Evolutionary conservation across 2,113 vertebrate species (phyloP).

Genomic region (Haemorhous mexicanus): DNA sequence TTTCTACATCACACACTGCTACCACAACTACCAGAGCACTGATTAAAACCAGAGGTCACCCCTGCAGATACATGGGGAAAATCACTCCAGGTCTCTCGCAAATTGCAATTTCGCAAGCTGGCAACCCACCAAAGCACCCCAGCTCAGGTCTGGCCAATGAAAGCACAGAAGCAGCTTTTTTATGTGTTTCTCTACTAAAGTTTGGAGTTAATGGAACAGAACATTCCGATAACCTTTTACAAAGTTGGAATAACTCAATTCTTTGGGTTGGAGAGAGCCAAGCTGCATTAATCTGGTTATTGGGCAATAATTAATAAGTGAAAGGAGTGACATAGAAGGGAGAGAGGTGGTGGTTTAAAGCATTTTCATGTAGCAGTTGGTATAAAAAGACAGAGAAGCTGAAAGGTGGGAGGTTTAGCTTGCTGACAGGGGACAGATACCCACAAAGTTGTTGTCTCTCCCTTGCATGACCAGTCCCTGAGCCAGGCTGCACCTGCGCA

Average conservation of each 20-base stretch:
- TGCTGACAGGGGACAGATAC: background rate
- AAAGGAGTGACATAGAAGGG: background rate
- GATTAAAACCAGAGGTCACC: background rate
- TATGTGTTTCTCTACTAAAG: background rate
- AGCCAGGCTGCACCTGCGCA: background rate
- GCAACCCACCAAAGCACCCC: background rate
- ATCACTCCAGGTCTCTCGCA: background rate
- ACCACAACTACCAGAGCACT: background rate
- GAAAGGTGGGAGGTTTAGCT: background rate
- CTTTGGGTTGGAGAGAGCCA: background rate
- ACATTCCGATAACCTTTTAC: background rate
- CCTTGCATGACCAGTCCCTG: background rate
- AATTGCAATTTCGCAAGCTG: background rate
- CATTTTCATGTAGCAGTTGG: background rate
- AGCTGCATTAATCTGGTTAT: background rate
- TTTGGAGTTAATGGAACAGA: background rate
- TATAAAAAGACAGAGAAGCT: background rate
- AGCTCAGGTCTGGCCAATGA: background rate
- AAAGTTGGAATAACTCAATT: background rate
- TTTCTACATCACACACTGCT: background rate
- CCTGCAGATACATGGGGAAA: background rate
- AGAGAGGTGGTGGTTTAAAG: background rate
- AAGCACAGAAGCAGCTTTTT: background rate
- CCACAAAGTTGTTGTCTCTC: background rate
- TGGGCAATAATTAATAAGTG: accelerated